These are phyloP conservation scores for Sussaba pulchella DNA, from an alignment of 2,888 invertebrate genomes.

Conservation along the genomic window DNA sequence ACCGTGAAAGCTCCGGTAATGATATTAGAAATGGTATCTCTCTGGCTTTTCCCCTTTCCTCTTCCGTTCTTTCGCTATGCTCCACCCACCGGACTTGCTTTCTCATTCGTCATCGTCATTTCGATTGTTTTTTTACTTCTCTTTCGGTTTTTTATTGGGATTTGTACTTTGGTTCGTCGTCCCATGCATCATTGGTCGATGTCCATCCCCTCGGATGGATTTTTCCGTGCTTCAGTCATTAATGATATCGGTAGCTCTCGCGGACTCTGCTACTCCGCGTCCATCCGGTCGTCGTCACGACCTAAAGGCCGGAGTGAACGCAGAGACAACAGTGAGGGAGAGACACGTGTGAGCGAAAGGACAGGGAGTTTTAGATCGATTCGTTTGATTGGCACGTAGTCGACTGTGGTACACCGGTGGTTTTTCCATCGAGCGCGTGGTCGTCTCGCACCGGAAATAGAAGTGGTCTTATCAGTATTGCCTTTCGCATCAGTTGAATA, in stretches of 20 bases:
- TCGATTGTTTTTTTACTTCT: background rate
- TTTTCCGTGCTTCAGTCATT: background rate
- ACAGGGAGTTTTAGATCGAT: conserved; percentile 24
- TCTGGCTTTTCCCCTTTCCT: conserved; percentile 25
- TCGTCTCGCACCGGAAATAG: conserved; percentile 16
- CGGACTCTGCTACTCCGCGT: background rate
- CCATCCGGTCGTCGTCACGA: background rate
- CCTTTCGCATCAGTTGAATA: background rate
- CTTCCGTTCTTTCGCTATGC: background rate
- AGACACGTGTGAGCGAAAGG: background rate
- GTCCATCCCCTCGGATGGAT: background rate
- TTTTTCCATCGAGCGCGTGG: background rate
- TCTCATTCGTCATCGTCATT: background rate
- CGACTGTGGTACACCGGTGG: conserved; percentile 4
- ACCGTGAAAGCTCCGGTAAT: conserved; percentile 62
- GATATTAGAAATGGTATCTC: conserved; percentile 64
- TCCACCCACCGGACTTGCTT: background rate
- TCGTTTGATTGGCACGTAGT: conserved; percentile 14
- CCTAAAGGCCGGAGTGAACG: background rate
- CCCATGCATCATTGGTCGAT: conserved; percentile 14
- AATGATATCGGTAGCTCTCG: background rate
- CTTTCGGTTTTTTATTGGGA: background rate
- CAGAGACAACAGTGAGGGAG: background rate
- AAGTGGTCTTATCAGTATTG: conserved; percentile 9
- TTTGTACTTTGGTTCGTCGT: background rate